A percentile compares a stretch with the other conserved stretches of the same genome.
These are phyloP conservation scores for Drosophila ochracea DNA, from an alignment of 2,888 invertebrate genomes.

Conservation along the genomic window DNA sequence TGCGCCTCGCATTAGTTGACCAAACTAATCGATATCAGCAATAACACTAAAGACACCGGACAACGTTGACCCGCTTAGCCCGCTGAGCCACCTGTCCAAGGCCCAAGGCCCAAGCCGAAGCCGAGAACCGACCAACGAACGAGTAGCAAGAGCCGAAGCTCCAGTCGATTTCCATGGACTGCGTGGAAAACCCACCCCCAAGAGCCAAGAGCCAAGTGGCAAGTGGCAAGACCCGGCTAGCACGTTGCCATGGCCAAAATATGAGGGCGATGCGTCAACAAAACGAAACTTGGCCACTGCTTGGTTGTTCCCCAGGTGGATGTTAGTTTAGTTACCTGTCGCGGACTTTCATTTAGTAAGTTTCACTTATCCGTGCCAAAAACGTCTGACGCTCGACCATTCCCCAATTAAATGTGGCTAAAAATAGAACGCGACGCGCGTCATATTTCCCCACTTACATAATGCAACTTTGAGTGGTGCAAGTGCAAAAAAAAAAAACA, in stretches of 20 bases:
- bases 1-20: constrained; percentile 67
- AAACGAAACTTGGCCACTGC: constrained; percentile 48
- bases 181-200: constrained; percentile 39
- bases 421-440: constrained; percentile 45
- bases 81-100: constrained; percentile 3
- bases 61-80: constrained; percentile 61
- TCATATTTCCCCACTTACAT: constrained; percentile 48
- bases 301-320: constrained; percentile 12
- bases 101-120: not conserved
- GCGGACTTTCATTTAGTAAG: constrained; percentile 58
- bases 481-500: constrained; percentile 13
- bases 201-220: not conserved
- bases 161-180: constrained; percentile 3
- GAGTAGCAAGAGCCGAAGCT: constrained; percentile 7
- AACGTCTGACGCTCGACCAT: constrained; percentile 57
- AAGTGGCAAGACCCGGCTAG: constrained; percentile 10
- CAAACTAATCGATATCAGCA: constrained; percentile 75
- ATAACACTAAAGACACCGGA: constrained; percentile 52
- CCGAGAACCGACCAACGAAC: not conserved
- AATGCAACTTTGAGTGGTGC: constrained; percentile 58
- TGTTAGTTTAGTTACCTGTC: constrained; percentile 54
- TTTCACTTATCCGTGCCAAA: constrained; percentile 74
- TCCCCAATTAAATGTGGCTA: constrained; percentile 56
- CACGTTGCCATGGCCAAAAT: constrained; percentile 78
- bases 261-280: constrained; percentile 55